phyloP scores from a whole-genome alignment of 2,113 vertebrate genomes.

The Eurystomus gularis region DNA sequence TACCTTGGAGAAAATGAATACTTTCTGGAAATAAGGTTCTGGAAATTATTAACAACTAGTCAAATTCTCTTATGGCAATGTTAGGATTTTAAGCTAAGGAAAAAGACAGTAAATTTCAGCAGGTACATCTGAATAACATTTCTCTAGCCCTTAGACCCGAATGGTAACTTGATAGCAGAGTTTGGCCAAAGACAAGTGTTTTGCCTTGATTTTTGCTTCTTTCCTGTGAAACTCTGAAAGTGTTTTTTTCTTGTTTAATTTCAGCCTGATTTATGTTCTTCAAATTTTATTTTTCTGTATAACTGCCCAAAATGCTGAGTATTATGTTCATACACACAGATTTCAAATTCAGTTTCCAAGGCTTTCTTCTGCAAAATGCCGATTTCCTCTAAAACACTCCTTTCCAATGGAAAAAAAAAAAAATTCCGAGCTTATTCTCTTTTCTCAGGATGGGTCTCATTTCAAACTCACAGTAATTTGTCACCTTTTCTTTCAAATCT shows the following conservation, averaged over 20 bases:
- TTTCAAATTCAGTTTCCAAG: slow-evolving; percentile 2
- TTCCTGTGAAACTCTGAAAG: neutral
- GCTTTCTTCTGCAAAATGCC: neutral
- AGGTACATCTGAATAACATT: neutral
- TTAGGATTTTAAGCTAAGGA: neutral
- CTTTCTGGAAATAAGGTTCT: neutral
- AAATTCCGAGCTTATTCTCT: neutral
- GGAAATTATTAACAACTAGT: neutral
- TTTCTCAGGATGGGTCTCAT: neutral
- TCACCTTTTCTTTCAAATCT: neutral
- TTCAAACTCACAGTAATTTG: neutral
- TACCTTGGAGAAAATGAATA: neutral
- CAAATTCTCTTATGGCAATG: neutral
- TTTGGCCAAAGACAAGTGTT: neutral
- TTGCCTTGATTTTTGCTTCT: neutral
- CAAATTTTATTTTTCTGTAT: slow-evolving; percentile 18
- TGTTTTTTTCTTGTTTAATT: neutral
- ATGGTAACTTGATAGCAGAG: neutral
- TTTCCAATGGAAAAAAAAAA: neutral
- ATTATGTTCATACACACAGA: neutral
- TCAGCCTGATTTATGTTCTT: neutral
- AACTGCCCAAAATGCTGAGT: neutral
- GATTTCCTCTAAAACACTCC: neutral
- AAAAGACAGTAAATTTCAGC: neutral
- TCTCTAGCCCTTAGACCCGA: neutral